Evolutionary conservation across 2,113 vertebrate species (phyloP).

Genomic region (Hippocampus abdominalis): DNA sequence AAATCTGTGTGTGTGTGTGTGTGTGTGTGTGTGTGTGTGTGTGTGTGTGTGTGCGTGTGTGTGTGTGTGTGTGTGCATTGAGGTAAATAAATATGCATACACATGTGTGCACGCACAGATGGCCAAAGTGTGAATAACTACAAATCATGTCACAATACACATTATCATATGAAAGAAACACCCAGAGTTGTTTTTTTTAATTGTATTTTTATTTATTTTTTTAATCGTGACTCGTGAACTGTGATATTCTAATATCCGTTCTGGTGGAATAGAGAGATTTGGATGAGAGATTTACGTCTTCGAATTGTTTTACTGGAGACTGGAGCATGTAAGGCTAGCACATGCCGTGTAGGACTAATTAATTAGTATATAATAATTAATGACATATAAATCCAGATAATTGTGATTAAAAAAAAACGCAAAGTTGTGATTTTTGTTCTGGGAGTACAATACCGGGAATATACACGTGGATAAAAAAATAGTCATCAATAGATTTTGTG

Average conservation of each 20-base stretch:
- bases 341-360: slow-evolving; percentile 3
- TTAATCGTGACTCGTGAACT: background rate
- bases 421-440: too few species aligned
- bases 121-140: slow-evolving; percentile 26
- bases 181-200: background rate
- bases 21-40: slow-evolving; percentile 7
- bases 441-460: too few species aligned
- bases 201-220: too few species aligned
- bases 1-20: slow-evolving; percentile 20
- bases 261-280: slow-evolving; percentile 1
- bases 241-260: slow-evolving; percentile 4
- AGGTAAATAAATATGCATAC: slow-evolving; percentile 31
- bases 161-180: slow-evolving; percentile 13
- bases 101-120: slow-evolving; percentile 52
- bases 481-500: too few species aligned
- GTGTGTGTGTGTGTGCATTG: slow-evolving; percentile 1
- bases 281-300: background rate
- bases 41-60: slow-evolving; percentile 22
- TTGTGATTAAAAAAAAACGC: too few species aligned
- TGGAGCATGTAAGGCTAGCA: too few species aligned
- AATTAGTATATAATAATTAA: too few species aligned
- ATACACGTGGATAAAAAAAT: too few species aligned
- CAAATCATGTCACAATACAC: slow-evolving; percentile 15
- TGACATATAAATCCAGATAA: too few species aligned
- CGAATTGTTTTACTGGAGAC: background rate